phyloP scores from a whole-genome alignment of 2,113 vertebrate species.

The Thamnophis sirtalis region DNA sequence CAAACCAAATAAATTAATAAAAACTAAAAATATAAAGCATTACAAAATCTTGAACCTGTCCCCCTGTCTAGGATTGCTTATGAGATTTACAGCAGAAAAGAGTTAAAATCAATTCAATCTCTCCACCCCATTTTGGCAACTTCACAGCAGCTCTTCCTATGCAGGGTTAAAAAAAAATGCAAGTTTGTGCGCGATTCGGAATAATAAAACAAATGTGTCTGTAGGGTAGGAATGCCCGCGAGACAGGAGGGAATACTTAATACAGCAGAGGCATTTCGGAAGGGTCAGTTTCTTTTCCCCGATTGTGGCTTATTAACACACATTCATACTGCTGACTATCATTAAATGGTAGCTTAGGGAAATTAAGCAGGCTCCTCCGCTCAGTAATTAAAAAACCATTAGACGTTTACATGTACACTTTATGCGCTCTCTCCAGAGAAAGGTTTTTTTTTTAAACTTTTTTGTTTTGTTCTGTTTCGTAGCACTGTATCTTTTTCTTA shows the following conservation, averaged over 20 bases:
- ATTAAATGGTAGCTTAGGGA: conserved; percentile 18
- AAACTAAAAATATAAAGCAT: too few species aligned
- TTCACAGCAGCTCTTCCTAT: not conserved
- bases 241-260: conserved; percentile 20
- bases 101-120: not conserved
- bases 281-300: conserved; percentile 45
- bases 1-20: too few species aligned
- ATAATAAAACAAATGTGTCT: not conserved
- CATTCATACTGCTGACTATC: conserved; percentile 11
- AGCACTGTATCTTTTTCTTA: not conserved
- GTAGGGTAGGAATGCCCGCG: not conserved
- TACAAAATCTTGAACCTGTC: too few species aligned
- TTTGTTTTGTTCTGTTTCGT: not conserved
- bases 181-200: not conserved
- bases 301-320: conserved; percentile 47
- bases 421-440: not conserved
- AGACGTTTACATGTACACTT: not conserved
- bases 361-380: not conserved
- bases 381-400: conserved; percentile 18
- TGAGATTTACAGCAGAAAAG: not conserved
- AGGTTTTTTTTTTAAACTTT: not conserved
- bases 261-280: conserved; percentile 7
- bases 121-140: not conserved
- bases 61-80: too few species aligned
- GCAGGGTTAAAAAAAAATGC: not conserved